These are phyloP conservation scores for Synergus laeviventris DNA, from an alignment of 2,888 invertebrate species.

Conservation along the genomic window DNA sequence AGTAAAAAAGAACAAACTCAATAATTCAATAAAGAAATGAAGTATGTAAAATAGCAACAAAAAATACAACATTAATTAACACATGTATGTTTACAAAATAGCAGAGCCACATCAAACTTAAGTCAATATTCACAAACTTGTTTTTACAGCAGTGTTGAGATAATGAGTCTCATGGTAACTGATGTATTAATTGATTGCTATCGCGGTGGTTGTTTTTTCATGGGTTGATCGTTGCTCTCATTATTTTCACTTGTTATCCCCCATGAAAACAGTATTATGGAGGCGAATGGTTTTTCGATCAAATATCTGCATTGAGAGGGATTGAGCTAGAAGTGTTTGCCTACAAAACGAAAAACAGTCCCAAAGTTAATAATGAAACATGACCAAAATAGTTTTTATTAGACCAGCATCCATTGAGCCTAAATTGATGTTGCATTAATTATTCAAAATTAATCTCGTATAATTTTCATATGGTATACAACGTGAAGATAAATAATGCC, in stretches of 20 bases:
- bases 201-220: neutral
- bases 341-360: neutral
- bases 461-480: neutral
- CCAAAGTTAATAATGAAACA: neutral
- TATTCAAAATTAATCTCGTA: neutral
- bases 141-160: neutral
- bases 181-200: neutral
- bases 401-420: neutral
- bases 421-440: neutral
- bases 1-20: neutral
- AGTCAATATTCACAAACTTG: neutral
- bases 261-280: slow-evolving; percentile 19
- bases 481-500: neutral
- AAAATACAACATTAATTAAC: too few species aligned
- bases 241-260: slow-evolving; percentile 6
- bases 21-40: too few species aligned
- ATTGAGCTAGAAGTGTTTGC: neutral
- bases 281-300: slow-evolving; percentile 14
- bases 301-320: neutral
- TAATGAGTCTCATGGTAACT: neutral
- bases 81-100: too few species aligned
- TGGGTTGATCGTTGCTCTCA: slow-evolving; percentile 2
- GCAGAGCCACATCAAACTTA: too few species aligned
- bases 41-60: too few species aligned
- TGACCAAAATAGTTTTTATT: slow-evolving; percentile 7